phyloP scores from a whole-genome alignment of 2,113 vertebrate species.

The Isichthys henryi region DNA sequence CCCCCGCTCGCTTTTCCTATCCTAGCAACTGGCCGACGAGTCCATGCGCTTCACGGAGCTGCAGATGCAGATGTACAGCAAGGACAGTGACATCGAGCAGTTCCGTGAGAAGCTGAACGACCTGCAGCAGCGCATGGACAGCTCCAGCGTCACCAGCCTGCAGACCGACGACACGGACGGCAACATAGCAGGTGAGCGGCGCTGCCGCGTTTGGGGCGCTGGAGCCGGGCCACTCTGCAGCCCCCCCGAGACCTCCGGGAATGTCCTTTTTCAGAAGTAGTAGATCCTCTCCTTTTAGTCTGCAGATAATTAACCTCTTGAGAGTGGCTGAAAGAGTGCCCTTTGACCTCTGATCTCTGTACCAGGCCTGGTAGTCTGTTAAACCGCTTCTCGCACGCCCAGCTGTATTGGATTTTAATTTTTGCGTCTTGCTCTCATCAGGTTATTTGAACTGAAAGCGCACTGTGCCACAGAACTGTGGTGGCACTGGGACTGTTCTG shows the following conservation, averaged over 20 bases:
- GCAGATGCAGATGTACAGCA: conserved; percentile 97
- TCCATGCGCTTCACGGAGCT: conserved; percentile 82
- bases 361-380: background rate
- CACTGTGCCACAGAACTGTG: background rate
- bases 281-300: background rate
- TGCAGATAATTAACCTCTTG: background rate
- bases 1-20: background rate
- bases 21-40: conserved; percentile 89
- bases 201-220: background rate
- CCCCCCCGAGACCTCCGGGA: background rate
- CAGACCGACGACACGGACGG: conserved; percentile 85
- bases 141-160: conserved; percentile 85
- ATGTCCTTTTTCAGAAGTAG: background rate
- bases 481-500: background rate
- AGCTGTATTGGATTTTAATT: background rate
- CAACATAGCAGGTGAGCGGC: conserved; percentile 76
- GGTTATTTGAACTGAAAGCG: conserved; percentile 3
- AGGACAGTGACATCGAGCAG: conserved; percentile 97
- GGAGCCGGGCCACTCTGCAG: background rate
- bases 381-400: background rate
- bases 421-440: conserved; percentile 1
- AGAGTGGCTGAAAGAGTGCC: background rate
- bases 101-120: conserved; percentile 83
- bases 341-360: background rate
- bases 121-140: conserved; percentile 84